Base-by-base conservation (phyloP, 2,113 vertebrate genomes). In the Hemicordylus capensis region DNA sequence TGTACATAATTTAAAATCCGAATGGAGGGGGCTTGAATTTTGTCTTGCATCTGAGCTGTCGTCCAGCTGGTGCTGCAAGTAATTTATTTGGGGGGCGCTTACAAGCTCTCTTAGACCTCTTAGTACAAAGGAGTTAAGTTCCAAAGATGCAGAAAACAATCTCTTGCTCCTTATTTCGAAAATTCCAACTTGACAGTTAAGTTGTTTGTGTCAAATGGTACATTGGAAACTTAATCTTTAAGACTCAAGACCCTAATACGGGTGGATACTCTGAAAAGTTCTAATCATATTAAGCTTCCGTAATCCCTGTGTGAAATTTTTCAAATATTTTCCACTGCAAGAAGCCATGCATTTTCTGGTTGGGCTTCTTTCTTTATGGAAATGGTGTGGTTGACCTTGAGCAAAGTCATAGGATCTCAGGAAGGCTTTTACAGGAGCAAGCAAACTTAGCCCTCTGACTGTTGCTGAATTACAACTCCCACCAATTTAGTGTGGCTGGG, bases 271-370 rank as follows among this genome's bases (percentile, higher is more conserved):
- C 59, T 63, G 46, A 87, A 34, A 88, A 89, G 39, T 90, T 92
- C 88, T 92, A 91, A 89, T 92, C 76, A 88, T 91, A 90, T 87
- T 88, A 85, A 88, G 90, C 88, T 31, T 44, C 69, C 61, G n/a
- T 84, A 76, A 85, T 88, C 66, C 85, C 81, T 89, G 76, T 85
- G 88, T 80, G 86, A 86, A 93, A 82, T 83, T 34, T 89, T 90
- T 87, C 51, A 83, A 72, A 87, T 64, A 72, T 66, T 67, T 88
- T 91, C 89, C 44, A 66, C 86, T 76, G 58, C 76, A 84, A 88
- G 34, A 85, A 87, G 39, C 15, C 79, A 44, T 64, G 54, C 78
- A 51, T 85, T 20, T 37, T 66, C 87, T 69, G 87, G 72, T 90
- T 85, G 88, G 72, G 58, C 81, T 56, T 75, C 37, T 80, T 83